Percentiles rank a stretch among this genome's conserved stretches.
These are phyloP conservation scores for Colostygia pectinataria DNA, from an alignment of 2,888 invertebrate genomes.

Conservation along the genomic window DNA sequence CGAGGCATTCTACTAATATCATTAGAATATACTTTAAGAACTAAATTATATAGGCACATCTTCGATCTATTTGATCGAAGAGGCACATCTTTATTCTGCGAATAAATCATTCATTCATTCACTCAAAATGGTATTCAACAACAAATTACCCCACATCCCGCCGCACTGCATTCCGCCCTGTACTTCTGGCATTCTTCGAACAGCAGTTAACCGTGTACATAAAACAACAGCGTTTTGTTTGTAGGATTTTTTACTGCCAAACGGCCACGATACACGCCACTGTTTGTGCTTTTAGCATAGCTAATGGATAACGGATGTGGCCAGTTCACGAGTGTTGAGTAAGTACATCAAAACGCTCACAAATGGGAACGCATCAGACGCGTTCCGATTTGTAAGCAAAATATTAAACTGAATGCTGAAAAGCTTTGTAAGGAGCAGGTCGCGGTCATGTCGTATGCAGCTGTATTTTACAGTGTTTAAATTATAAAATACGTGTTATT, in stretches of 20 bases:
- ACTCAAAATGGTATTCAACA: too few relatives aligned
- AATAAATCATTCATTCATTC: too few relatives aligned
- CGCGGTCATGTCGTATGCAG: too few relatives aligned
- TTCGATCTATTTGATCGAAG: too few relatives aligned
- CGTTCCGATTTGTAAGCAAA: not conserved
- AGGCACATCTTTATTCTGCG: too few relatives aligned
- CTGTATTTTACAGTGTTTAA: too few relatives aligned
- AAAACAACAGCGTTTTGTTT: slow-evolving; percentile 36
- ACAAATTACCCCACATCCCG: not conserved
- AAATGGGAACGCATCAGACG: not conserved
- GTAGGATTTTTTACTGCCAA: slow-evolving; percentile 39
- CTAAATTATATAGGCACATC: too few relatives aligned
- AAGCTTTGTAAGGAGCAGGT: too few relatives aligned
- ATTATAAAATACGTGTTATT: too few relatives aligned
- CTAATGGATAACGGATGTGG: slow-evolving; percentile 57
- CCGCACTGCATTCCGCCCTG: not conserved
- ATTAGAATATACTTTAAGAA: too few relatives aligned
- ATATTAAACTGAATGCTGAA: too few relatives aligned
- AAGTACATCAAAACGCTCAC: slow-evolving; percentile 15
- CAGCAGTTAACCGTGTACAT: slow-evolving; percentile 32
- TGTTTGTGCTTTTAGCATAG: slow-evolving; percentile 49
- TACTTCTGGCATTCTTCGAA: slow-evolving; percentile 30
- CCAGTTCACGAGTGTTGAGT: slow-evolving; percentile 27
- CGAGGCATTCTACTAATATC: too few relatives aligned
- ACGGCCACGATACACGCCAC: slow-evolving; percentile 39